Percentiles rank a stretch among this genome's conserved stretches.
These are phyloP conservation scores for Dasypus novemcinctus DNA, from an alignment of 2,113 vertebrate genomes.

Conservation along the genomic window DNA sequence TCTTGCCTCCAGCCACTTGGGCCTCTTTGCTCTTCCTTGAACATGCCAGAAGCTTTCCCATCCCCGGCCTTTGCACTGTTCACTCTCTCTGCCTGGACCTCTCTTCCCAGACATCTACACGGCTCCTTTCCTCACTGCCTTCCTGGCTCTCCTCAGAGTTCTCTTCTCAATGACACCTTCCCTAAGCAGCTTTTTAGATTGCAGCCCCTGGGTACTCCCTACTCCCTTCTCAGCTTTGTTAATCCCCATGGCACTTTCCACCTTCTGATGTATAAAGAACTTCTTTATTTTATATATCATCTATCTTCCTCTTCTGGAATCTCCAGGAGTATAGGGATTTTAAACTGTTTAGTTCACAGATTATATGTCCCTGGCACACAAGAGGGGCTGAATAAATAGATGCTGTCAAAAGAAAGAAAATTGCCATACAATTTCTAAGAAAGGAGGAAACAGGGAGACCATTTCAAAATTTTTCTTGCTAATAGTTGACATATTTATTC, in stretches of 20 bases:
- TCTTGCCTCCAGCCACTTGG: accelerated
- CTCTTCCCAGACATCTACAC: neutral
- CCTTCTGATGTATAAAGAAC: neutral
- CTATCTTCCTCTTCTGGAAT: neutral
- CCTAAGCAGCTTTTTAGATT: neutral
- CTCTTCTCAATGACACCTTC: neutral
- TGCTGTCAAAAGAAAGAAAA: neutral
- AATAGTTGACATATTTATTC: neutral
- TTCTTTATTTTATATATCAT: neutral
- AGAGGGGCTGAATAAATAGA: neutral
- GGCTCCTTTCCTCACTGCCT: neutral
- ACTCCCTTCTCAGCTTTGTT: neutral
- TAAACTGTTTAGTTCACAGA: neutral
- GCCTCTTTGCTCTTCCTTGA: neutral
- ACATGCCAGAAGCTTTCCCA: too few relatives aligned
- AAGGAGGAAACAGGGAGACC: neutral
- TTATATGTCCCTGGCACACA: neutral
- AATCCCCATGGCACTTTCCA: neutral
- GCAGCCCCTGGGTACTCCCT: neutral
- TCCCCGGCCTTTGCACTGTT: neutral
- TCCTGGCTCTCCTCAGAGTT: neutral
- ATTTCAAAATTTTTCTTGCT: neutral
- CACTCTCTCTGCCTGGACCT: too few relatives aligned
- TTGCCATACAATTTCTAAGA: neutral
- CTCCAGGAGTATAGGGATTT: neutral